Conservation (phyloP, 2,113 vertebrate species). For the Cynoglossus semilaevis region DNA sequence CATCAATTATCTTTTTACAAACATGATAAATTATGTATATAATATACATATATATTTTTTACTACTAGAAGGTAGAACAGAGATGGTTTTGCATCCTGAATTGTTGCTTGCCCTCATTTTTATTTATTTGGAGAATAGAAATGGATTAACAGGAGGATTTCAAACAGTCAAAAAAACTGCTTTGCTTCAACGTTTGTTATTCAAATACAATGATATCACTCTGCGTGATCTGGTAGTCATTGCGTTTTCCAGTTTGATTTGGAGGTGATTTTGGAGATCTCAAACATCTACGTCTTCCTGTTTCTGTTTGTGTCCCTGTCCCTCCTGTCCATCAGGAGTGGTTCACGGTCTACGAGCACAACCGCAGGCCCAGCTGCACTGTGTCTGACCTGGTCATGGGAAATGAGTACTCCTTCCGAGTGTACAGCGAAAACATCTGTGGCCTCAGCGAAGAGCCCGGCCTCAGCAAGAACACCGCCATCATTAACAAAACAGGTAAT, state of each 20-base stretch:
- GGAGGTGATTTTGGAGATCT: conserved; percentile 7
- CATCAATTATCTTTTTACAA: too few species aligned
- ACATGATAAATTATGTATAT: too few species aligned
- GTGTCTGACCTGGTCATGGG: conserved; percentile 89
- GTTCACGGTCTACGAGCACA: conserved; percentile 89
- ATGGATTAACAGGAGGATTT: too few species aligned
- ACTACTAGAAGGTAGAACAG: too few species aligned
- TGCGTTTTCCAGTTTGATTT: not conserved
- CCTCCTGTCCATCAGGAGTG: conserved; percentile 77
- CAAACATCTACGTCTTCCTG: conserved; percentile 4
- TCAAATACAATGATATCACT: not conserved
- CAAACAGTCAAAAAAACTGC: too few species aligned
- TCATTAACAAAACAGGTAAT: conserved; percentile 83
- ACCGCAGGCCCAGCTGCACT: conserved; percentile 81
- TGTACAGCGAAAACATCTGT: conserved; percentile 86
- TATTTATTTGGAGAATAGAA: too few species aligned
- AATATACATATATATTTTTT: too few species aligned
- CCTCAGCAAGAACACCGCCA: conserved; percentile 83
- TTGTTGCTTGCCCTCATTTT: too few species aligned
- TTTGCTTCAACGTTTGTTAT: too few species aligned
- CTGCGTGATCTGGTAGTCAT: not conserved
- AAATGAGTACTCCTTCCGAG: conserved; percentile 87
- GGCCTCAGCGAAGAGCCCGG: conserved; percentile 81
- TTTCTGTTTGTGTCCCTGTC: not conserved
- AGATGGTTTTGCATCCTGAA: too few species aligned